phyloP scores from a whole-genome alignment of 2,888 invertebrate species.

The Nomada fucata region DNA sequence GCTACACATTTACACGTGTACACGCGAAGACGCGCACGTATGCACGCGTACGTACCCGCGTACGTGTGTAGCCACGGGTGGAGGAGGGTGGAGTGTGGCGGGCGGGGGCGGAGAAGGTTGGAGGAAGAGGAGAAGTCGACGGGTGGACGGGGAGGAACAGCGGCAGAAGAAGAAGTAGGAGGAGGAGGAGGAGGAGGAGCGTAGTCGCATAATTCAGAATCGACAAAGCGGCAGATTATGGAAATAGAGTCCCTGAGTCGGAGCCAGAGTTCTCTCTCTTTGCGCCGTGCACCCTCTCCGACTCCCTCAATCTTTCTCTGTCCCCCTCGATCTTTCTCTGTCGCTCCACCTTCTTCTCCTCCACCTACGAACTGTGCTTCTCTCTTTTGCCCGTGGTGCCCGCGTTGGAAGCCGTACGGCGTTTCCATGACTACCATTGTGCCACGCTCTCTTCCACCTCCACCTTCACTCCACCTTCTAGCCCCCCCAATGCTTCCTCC shows the following conservation, averaged over 20 bases:
- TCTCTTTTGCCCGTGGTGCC: constrained; percentile 46
- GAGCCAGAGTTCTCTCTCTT: constrained; percentile 72
- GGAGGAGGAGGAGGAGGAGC: constrained; percentile 73
- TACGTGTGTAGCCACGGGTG: constrained; percentile 39
- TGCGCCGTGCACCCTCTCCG: constrained; percentile 60
- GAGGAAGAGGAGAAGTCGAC: constrained; percentile 52
- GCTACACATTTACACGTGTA: background rate
- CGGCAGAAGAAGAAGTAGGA: constrained; percentile 56
- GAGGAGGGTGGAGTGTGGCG: constrained; percentile 52
- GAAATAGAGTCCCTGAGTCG: constrained; percentile 83
- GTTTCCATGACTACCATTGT: constrained; percentile 83
- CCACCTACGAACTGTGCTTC: constrained; percentile 41
- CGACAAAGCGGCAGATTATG: constrained; percentile 84
- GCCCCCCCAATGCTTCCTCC: constrained; percentile 37
- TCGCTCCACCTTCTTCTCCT: constrained; percentile 41
- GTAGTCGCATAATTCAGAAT: constrained; percentile 84
- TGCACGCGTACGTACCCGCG: constrained; percentile 24
- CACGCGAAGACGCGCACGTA: background rate
- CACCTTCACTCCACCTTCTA: constrained; percentile 66
- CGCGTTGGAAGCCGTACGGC: constrained; percentile 68
- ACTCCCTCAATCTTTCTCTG: constrained; percentile 34
- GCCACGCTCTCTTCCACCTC: constrained; percentile 74
- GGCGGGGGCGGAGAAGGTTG: constrained; percentile 40
- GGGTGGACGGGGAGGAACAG: constrained; percentile 44
- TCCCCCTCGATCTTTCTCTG: constrained; percentile 26